Evolutionary conservation across 1,140 invertebrate genomes (phyloP).

Genomic region (Mya arenaria): DNA sequence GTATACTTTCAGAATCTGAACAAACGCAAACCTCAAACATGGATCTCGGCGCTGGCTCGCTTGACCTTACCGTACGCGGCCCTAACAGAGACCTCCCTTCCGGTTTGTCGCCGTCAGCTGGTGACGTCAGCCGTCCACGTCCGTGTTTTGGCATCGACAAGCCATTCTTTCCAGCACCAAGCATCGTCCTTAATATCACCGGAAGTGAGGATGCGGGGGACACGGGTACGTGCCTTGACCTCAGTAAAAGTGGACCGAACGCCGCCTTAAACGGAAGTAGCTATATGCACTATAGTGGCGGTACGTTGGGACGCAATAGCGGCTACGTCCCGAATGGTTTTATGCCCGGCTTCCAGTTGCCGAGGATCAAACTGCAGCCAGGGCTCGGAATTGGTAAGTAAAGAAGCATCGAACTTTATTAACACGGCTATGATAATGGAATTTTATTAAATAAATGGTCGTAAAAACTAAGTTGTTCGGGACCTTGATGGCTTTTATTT

Average conservation of each 20-base stretch:
- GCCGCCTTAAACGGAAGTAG: neutral
- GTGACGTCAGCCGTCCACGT: too few relatives aligned
- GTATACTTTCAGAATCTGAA: constrained; percentile 38
- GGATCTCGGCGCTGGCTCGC: constrained; percentile 41
- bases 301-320: neutral
- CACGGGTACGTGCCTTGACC: constrained; percentile 1
- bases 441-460: too few relatives aligned
- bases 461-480: too few relatives aligned
- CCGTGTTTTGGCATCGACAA: neutral
- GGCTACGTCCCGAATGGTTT: neutral
- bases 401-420: too few relatives aligned
- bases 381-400: constrained; percentile 45
- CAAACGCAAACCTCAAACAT: constrained; percentile 28
- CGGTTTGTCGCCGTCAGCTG: neutral
- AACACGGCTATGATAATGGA: too few relatives aligned
- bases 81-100: neutral
- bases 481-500: too few relatives aligned
- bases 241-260: neutral
- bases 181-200: neutral
- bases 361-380: constrained; percentile 40
- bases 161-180: neutral
- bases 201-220: too few relatives aligned
- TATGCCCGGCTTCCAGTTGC: constrained; percentile 1
- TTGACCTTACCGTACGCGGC: constrained; percentile 6
- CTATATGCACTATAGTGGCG: constrained; percentile 39